Percentiles rank a stretch among this genome's conserved stretches.
Conservation (phyloP, 2,113 vertebrate species). For the Opisthocomus hoazin region DNA sequence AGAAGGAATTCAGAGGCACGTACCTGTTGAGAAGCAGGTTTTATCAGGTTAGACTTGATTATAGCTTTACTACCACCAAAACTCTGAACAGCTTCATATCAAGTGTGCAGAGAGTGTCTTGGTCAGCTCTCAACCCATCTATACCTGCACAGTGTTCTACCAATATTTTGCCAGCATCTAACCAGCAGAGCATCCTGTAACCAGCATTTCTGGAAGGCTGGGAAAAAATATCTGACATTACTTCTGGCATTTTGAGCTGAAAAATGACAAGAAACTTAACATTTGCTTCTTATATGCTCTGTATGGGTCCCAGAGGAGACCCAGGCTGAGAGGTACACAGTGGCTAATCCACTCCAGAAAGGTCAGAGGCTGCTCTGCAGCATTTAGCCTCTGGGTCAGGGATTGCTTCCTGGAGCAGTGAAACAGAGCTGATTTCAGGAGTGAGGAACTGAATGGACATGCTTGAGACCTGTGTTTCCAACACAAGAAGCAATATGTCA, state of each 20-base stretch:
- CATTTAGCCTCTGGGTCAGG: neutral
- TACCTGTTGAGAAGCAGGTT: neutral
- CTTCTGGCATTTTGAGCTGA: neutral
- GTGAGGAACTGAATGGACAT: neutral
- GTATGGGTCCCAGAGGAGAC: neutral
- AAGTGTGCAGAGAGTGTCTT: neutral
- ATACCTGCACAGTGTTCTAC: neutral
- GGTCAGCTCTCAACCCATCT: neutral
- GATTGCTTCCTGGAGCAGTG: neutral
- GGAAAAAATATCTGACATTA: neutral
- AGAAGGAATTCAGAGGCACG: neutral
- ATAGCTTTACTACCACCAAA: neutral
- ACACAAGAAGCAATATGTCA: neutral
- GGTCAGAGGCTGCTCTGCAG: neutral
- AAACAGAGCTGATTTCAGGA: neutral
- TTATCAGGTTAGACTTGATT: neutral
- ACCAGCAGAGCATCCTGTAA: neutral
- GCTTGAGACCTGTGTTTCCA: neutral
- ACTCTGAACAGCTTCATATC: neutral
- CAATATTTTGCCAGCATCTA: neutral
- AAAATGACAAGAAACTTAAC: neutral
- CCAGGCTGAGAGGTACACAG: neutral
- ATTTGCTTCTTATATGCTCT: neutral
- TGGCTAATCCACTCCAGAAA: neutral
- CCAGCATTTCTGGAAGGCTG: neutral